Evolutionary conservation across 2,888 invertebrate species (phyloP), one percentile per base, ranked within the genome.

Genomic region (Anorthoa munda): DNA sequence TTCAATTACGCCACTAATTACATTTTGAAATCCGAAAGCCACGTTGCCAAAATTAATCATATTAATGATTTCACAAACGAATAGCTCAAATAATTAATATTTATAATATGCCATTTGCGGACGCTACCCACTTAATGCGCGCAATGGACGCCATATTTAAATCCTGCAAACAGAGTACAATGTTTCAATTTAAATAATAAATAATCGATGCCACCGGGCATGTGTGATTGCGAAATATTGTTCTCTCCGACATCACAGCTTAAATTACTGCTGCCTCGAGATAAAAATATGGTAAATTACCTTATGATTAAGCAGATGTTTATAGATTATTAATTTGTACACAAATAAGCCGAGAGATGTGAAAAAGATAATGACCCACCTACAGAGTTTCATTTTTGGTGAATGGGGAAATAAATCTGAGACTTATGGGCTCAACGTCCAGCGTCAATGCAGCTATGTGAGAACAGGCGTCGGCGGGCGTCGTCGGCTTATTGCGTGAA

Each of bases 141-240:
- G 65, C 68, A 79, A 72, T 61, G 60, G 50, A 58, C 59, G 77
- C 71, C 74, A 83, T 83, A 77, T 69, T 85, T 72, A 82, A 82
- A 82, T 83, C 66, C 74, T 56, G 66, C 79, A 75, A 76, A 82
- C 77, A 74, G 73, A 66, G 75, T 75, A 73, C 83, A 83, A 79
- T 81, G 77, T 83, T 84, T 83, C 79, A 81, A 87, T 89, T 87
- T 86, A 84, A 86, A 87, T 88, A 86, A 86, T 82, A 84, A 87
- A 87, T 82, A 77, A 77, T 67, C 55, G 76, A 80, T 79, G 79
- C 83, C 83, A 77, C 76, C 72, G 78, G 80, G 60, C 66, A 73
- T 79, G 72, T 84, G 73, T 87, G 85, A 89, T 88, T 89, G 88
- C 83, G 64, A 89, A 88, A 86, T 89, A 89, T 85, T 59, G 72